Conservation (phyloP, 2,113 vertebrate species). For the Antechinus flavipes region DNA sequence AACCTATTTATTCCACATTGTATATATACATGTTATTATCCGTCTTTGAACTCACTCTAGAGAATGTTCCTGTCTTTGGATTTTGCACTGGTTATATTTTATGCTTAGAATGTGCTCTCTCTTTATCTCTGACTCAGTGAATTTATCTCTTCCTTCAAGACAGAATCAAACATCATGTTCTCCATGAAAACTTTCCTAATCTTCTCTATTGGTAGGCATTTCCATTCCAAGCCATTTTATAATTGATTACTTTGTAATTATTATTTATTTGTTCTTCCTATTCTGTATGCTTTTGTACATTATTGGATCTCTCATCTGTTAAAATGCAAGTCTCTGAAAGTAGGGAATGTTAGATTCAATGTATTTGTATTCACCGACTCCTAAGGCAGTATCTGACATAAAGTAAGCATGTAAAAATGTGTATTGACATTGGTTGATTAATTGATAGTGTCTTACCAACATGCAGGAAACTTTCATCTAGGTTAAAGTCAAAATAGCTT, state of each 20-base stretch:
- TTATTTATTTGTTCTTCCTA: not conserved
- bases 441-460: not conserved
- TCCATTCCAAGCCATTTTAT: not conserved
- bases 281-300: not conserved
- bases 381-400: not conserved
- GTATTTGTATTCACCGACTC: not conserved
- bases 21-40: not conserved
- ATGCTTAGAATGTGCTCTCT: not conserved
- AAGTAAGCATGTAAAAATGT: no score
- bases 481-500: not conserved
- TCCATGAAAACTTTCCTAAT: no score
- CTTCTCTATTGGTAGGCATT: not conserved
- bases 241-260: not conserved
- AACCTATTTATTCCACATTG: not conserved
- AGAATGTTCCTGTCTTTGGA: not conserved
- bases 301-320: not conserved
- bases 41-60: not conserved
- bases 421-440: no score
- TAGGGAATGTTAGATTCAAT: not conserved
- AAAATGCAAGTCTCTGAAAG: not conserved
- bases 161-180: not conserved
- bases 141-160: no score
- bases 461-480: not conserved
- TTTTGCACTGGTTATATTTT: not conserved
- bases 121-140: not conserved